Conservation (phyloP, 2,888 invertebrate species). For the Orchestes rusci region DNA sequence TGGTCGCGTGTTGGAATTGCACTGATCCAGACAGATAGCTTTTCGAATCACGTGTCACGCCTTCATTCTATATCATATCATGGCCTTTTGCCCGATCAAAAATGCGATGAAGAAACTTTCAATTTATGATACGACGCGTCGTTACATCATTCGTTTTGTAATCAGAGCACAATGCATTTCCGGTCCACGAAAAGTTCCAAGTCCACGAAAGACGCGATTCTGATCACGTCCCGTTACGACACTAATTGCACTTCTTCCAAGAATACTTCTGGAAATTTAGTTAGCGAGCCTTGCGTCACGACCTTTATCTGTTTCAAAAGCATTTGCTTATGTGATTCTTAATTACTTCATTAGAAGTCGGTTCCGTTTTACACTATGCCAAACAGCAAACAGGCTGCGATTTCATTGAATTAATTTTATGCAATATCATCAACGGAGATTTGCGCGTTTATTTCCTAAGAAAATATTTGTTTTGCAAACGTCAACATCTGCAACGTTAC, state of each 20-base stretch:
- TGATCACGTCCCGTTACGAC: slow-evolving; percentile 40
- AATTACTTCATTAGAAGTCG: slow-evolving; percentile 22
- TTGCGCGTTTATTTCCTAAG: slow-evolving; percentile 22
- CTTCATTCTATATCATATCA: no score
- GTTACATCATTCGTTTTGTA: slow-evolving; percentile 7
- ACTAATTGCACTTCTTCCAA: slow-evolving; percentile 43
- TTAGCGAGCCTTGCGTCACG: slow-evolving; percentile 34
- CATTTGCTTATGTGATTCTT: slow-evolving; percentile 39
- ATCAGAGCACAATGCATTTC: slow-evolving; percentile 14
- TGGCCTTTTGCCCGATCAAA: no score
- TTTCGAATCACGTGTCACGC: no score
- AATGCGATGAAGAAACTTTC: no score
- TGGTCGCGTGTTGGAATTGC: slow-evolving; percentile 9
- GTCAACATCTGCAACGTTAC: slow-evolving; percentile 7
- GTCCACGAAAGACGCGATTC: no score
- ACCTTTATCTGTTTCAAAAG: no score
- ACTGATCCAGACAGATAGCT: no score
- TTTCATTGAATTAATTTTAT: slow-evolving; percentile 25
- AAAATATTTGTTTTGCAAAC: slow-evolving; percentile 12
- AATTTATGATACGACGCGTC: slow-evolving; percentile 3
- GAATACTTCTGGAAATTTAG: slow-evolving; percentile 41
- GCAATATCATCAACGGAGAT: slow-evolving; percentile 21
- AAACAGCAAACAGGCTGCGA: slow-evolving; percentile 20
- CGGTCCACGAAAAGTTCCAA: no score
- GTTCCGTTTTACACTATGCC: slow-evolving; percentile 15